Evolutionary conservation across 2,797 vertebrate species (phyloP).

Genomic region (Vireo griseus): DNA sequence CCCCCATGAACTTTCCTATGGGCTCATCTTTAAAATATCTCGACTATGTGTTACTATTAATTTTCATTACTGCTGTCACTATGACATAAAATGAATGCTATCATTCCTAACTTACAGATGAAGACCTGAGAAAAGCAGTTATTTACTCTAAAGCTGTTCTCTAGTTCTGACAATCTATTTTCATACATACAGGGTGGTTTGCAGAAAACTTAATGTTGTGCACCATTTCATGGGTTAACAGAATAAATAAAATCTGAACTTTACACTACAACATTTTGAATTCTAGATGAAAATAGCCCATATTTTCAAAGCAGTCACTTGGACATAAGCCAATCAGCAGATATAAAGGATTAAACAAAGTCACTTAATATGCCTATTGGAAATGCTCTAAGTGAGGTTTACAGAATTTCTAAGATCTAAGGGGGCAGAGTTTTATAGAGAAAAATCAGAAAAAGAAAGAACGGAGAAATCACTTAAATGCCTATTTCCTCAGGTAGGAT

Average conservation of each 20-base stretch:
- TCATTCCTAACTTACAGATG: background rate
- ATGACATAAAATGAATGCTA: background rate
- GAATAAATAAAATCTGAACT: background rate
- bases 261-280: background rate
- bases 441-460: background rate
- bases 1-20: background rate
- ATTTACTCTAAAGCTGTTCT: background rate
- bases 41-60: background rate
- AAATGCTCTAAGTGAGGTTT: background rate
- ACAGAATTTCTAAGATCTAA: background rate
- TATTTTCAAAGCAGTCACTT: background rate
- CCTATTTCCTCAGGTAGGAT: background rate
- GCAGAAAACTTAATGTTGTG: background rate
- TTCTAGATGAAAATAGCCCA: background rate
- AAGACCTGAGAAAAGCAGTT: background rate
- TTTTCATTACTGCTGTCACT: background rate
- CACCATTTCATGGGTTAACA: background rate
- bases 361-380: background rate
- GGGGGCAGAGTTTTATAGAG: background rate
- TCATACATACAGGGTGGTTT: background rate
- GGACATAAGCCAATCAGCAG: background rate
- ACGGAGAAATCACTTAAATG: background rate
- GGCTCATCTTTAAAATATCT: background rate
- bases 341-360: background rate
- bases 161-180: background rate